phyloP scores from a whole-genome alignment of 2,797 vertebrate species.

The Gobio occitaniae region DNA sequence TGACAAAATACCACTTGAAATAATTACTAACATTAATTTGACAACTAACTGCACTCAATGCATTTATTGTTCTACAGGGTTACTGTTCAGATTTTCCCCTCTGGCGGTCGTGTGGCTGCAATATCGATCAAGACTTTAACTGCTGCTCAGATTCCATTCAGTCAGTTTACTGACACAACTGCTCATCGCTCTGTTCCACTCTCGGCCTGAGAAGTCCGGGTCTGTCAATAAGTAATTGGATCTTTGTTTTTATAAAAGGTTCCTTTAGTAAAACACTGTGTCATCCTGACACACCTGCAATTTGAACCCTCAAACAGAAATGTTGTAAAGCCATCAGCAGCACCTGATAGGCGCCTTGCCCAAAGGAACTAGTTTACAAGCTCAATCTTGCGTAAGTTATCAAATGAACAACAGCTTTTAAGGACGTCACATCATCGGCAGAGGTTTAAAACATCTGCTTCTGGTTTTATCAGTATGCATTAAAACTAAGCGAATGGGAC shows the following conservation, averaged over 20 bases:
- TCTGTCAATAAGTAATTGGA: constrained; percentile 42
- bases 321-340: not conserved
- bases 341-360: constrained; percentile 18
- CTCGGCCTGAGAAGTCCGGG: constrained; percentile 10
- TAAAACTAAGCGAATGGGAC: constrained; percentile 35
- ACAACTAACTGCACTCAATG: constrained; percentile 6
- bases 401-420: constrained; percentile 22
- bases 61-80: constrained; percentile 10
- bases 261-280: constrained; percentile 31
- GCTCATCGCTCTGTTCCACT: constrained; percentile 13
- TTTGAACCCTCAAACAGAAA: constrained; percentile 17
- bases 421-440: constrained; percentile 25
- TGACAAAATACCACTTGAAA: constrained; percentile 1
- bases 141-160: constrained; percentile 38
- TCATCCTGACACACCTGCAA: constrained; percentile 26
- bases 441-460: constrained; percentile 44
- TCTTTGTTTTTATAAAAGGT: constrained; percentile 23
- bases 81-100: constrained; percentile 14
- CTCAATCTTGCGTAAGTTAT: constrained; percentile 5
- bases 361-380: constrained; percentile 27
- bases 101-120: constrained; percentile 11
- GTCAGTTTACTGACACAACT: constrained; percentile 24
- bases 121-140: constrained; percentile 40
- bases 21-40: constrained; percentile 12
- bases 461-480: constrained; percentile 29